Evolutionary conservation across 2,113 vertebrate species (phyloP), one percentile per base, ranked within the genome.

Genomic region (Tupaia chinensis): DNA sequence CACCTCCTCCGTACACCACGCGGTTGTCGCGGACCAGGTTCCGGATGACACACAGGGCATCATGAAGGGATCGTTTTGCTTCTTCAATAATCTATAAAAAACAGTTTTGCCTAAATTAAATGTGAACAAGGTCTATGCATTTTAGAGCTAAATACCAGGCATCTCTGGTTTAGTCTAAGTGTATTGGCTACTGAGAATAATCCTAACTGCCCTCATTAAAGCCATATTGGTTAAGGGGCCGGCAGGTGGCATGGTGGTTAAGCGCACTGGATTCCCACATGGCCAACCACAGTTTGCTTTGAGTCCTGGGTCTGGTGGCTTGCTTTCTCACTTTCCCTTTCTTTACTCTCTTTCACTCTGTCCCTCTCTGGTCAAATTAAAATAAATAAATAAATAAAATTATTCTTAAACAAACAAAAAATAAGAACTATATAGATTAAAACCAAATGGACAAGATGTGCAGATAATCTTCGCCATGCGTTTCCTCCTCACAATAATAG

Each of bases 11-110:
- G 0, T 99, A 99, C 0, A 99, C 99, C 1, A 99, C 98, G 0
- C 99, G 99, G 94, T 99, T 99, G 95, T 99, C 99, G 15, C 98
- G 98, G 78, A 99, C 99, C 34, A 99, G 98, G 97, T 99, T 99
- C 70, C 99, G 99, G 95, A 99, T 99, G 9, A 99, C 99, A 56
- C 99, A 99, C 90, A 99, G 63, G 0, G 99, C 99, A 20, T 99
- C 99, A 0, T 99, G 99, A 44, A 99, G 99, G 0, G 99, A 99
- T 1, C 99, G 99, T 90, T 99, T 99, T 0, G 99, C 99, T 96
- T 99, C 99, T 96, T 99, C 99, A 9, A 99, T 99, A 73, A 99
- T 99, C 99, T 99, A 61, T 23, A 44, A 94, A 53, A 14, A 82
- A 82, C 14, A 66, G 63, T 0, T 3, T 9, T 20, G 0, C 85